phyloP scores from a whole-genome alignment of 2,797 vertebrate genomes.

The Valencia hispanica region DNA sequence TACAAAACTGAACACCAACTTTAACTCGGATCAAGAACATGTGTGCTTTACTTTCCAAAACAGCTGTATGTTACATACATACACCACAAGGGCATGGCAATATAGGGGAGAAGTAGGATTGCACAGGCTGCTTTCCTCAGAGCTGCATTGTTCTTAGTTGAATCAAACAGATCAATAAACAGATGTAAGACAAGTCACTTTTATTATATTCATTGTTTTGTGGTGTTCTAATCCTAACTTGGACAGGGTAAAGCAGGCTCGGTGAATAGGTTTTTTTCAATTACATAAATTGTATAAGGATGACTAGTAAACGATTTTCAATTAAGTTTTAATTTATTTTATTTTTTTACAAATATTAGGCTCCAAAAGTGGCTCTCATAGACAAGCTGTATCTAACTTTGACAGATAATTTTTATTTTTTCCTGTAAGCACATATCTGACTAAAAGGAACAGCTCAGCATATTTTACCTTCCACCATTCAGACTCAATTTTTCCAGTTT shows the following conservation, averaged over 20 bases:
- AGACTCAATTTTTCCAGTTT: no score
- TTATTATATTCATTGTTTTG: background rate
- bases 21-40: background rate
- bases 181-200: background rate
- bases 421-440: background rate
- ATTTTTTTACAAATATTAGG: background rate
- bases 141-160: background rate
- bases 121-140: background rate
- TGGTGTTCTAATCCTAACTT: background rate
- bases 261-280: background rate
- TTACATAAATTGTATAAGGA: background rate
- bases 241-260: background rate
- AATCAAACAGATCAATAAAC: conserved; percentile 9
- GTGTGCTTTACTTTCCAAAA: background rate
- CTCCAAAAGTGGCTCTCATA: background rate
- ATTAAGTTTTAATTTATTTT: background rate
- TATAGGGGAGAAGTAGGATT: background rate
- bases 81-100: background rate
- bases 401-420: background rate
- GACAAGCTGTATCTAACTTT: background rate
- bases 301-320: background rate
- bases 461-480: background rate
- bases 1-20: background rate
- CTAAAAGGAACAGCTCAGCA: background rate
- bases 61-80: background rate